Base-by-base conservation (phyloP, 1,140 invertebrate species). In the Eubasilissa regina region DNA sequence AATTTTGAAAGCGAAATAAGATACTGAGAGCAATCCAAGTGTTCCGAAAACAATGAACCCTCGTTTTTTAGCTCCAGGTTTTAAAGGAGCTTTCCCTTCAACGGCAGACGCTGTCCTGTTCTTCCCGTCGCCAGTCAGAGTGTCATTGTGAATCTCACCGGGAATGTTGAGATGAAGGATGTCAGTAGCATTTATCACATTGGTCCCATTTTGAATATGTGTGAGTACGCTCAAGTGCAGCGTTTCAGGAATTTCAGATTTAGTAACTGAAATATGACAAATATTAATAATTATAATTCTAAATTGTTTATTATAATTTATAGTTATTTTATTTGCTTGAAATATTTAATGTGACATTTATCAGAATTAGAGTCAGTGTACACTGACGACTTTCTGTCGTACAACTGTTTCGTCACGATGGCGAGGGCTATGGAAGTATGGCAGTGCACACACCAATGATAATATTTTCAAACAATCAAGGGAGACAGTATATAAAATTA, bases 1-100 rank as follows among this genome's bases (percentile, higher is more conserved):
- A 43, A 72, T 56, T 68, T 83, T 83, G 51, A 81, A 81, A 15
- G 74, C 58, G 35, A 83, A 47, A 62, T 83, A 83, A 3, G 53
- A 44, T 10, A 81, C 15, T 12, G 62, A 80, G 11, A 83, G 62
- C 48, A 83, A 25, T 6, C 47, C 80, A 47, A 83, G 62, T 12
- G 79, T 76, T 15, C 82, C 82, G 60, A 83, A 83, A 3, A 83
- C 82, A 15, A 83, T 83, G n/a, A 83, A 15, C 0, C 72, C 82
- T 77, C 82, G 35, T 45, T 51, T 77, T 77, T 79, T 79, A 15
- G 82, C 80, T 35, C 82, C 82, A 0, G 79, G 45, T 77, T 80
- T 79, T 12, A 17, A 19, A 11, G 21, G 48, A 7, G 64, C 17
- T 45, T 70, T 78, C 15, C 56, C 58, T 10, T 68, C 43, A 44